phyloP scores from a whole-genome alignment of 1,140 invertebrate species.

The Ceratitis capitata region DNA sequence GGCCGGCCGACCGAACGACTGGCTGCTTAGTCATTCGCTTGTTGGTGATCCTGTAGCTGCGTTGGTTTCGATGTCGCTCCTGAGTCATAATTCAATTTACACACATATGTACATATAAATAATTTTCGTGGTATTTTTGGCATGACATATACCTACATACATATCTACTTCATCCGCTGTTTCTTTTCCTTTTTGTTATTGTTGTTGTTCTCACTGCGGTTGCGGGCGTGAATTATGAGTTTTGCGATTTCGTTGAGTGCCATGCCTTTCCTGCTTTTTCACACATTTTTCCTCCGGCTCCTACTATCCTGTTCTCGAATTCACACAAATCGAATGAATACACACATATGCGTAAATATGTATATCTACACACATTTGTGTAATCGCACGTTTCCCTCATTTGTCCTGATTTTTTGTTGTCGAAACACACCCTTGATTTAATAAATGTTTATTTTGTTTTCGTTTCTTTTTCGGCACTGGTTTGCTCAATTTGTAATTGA shows the following conservation, averaged over 20 bases:
- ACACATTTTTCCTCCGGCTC: background rate
- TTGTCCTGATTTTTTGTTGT: constrained; percentile 23
- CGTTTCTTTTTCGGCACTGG: background rate
- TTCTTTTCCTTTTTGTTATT: background rate
- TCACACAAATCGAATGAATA: background rate
- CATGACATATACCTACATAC: background rate
- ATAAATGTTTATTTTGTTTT: background rate
- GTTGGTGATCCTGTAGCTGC: background rate
- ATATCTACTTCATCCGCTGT: background rate
- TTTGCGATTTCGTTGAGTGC: background rate
- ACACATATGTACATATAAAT: background rate
- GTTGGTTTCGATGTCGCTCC: constrained; percentile 17
- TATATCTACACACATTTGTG: background rate
- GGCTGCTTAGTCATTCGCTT: constrained; percentile 18
- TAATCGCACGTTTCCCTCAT: background rate
- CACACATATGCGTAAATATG: background rate
- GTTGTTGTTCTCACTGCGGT: background rate
- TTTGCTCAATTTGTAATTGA: background rate
- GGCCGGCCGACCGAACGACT: background rate
- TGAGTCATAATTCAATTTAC: background rate
- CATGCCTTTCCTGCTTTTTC: background rate
- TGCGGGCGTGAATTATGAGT: background rate
- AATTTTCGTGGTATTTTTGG: background rate
- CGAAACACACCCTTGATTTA: constrained; percentile 16
- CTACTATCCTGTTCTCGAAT: background rate